phyloP scores from a whole-genome alignment of 2,797 vertebrate species.

The Phrynocephalus forsythii region DNA sequence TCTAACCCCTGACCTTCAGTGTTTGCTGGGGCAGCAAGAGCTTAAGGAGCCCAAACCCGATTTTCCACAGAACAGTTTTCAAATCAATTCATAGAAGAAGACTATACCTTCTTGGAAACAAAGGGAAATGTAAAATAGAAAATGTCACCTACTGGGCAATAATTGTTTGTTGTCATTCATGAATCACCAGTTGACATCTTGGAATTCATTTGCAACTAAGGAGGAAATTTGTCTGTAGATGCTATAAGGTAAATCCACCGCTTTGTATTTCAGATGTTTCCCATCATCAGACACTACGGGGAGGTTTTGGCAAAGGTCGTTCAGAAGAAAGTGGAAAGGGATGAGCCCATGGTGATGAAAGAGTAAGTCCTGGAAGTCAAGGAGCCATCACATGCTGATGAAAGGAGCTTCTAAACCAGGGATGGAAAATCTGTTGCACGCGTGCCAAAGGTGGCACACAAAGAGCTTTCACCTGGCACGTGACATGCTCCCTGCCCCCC shows the following conservation, averaged over 20 bases:
- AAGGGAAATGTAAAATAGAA: background rate
- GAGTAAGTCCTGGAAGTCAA: slow-evolving; percentile 75
- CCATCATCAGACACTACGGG: slow-evolving; percentile 81
- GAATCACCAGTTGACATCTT: background rate
- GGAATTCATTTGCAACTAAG: slow-evolving; percentile 1
- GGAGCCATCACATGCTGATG: slow-evolving; percentile 28
- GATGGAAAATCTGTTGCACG: too few species aligned
- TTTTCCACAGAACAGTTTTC: too few species aligned
- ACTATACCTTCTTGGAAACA: too few species aligned
- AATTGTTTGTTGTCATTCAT: slow-evolving; percentile 49
- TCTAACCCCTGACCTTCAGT: too few species aligned
- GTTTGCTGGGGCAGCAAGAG: too few species aligned
- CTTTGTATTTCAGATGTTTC: slow-evolving; percentile 81
- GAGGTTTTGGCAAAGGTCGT: slow-evolving; percentile 81
- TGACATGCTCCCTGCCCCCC: too few species aligned
- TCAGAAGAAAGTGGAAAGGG: slow-evolving; percentile 66
- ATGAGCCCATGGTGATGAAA: slow-evolving; percentile 77
- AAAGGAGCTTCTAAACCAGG: background rate
- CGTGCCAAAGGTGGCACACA: too few species aligned
- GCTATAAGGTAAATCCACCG: slow-evolving; percentile 16
- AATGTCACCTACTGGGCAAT: background rate
- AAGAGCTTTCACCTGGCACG: too few species aligned
- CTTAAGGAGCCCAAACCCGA: too few species aligned
- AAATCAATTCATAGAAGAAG: too few species aligned
- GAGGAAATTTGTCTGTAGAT: background rate